Conservation (phyloP, 2,888 invertebrate species). For the Unio delphinus region DNA sequence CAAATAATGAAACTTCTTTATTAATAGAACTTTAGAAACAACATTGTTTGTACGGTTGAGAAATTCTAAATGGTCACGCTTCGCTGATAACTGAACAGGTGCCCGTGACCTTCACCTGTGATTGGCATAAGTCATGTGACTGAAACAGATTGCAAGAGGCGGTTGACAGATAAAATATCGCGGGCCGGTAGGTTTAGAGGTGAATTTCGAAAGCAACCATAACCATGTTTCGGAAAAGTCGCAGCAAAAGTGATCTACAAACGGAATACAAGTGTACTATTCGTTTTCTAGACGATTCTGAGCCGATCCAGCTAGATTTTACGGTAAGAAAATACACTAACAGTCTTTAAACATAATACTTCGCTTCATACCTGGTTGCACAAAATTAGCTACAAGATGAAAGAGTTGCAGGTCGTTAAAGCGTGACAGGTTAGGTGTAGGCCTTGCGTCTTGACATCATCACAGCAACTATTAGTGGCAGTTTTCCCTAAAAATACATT, state of each 20-base stretch:
- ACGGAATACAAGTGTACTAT: constrained; percentile 68
- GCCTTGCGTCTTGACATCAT: no score
- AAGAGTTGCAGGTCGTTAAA: no score
- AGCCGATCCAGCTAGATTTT: constrained; percentile 65
- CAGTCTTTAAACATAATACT: background rate
- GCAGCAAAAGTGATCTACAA: constrained; percentile 63
- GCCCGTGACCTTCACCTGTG: constrained; percentile 35
- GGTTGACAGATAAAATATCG: constrained; percentile 14
- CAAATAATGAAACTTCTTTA: no score
- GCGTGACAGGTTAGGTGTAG: no score
- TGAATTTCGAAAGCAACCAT: constrained; percentile 13
- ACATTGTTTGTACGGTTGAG: no score
- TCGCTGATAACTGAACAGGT: constrained; percentile 18
- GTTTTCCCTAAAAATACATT: no score
- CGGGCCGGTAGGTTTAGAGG: background rate
- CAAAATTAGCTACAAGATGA: no score
- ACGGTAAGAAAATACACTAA: constrained; percentile 55
- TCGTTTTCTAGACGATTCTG: constrained; percentile 69
- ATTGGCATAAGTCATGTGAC: constrained; percentile 46
- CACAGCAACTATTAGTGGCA: no score
- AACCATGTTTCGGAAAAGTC: constrained; percentile 63
- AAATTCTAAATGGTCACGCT: no score
- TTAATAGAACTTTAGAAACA: no score
- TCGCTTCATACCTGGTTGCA: no score
- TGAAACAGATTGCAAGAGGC: constrained; percentile 33